These are phyloP conservation scores for Myopa testacea DNA, from an alignment of 2,888 invertebrate species.

Conservation along the genomic window DNA sequence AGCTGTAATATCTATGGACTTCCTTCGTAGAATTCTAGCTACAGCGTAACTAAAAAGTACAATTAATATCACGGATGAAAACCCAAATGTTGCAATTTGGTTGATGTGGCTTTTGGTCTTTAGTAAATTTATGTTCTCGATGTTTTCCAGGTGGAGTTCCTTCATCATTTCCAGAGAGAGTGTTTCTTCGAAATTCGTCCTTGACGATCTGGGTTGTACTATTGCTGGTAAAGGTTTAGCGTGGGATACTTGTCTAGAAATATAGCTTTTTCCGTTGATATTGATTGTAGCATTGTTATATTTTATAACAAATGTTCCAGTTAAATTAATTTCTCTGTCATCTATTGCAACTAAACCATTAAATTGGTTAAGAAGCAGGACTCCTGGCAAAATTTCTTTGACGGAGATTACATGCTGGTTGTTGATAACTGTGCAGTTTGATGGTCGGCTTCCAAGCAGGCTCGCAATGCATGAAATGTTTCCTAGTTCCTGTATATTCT, in stretches of 20 bases:
- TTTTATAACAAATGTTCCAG: constrained; percentile 36
- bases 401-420: constrained; percentile 37
- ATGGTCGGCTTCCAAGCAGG: constrained; percentile 35
- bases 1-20: background rate
- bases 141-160: constrained; percentile 42
- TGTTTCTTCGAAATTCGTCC: constrained; percentile 36
- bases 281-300: constrained; percentile 37
- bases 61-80: background rate
- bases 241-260: constrained; percentile 30
- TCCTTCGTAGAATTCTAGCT: background rate
- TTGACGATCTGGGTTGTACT: constrained; percentile 39
- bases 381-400: constrained; percentile 43
- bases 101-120: background rate
- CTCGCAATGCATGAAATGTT: background rate
- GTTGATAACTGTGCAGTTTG: constrained; percentile 41
- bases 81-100: background rate
- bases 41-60: background rate
- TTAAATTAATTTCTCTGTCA: constrained; percentile 11
- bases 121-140: constrained; percentile 15
- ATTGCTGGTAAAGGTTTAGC: constrained; percentile 40
- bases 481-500: constrained; percentile 1
- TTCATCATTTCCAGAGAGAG: constrained; percentile 44
- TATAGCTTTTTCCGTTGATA: constrained; percentile 38
- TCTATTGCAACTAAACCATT: constrained; percentile 26
- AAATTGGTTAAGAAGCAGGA: constrained; percentile 44